Conservation (phyloP, 2,888 invertebrate genomes). For the Ametastegia equiseti region DNA sequence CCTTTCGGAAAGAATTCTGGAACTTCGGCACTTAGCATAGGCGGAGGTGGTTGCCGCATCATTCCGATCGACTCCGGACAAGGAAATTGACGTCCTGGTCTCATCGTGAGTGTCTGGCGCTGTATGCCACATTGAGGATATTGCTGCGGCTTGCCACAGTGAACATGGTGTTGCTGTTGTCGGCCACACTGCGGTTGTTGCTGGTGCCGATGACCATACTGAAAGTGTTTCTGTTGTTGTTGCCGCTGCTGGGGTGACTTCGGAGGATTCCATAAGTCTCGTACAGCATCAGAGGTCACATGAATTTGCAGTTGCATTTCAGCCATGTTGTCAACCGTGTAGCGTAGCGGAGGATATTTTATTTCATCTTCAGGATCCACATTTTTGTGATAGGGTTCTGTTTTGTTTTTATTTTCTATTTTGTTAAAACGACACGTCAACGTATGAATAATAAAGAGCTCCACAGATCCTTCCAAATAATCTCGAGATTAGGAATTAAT, state of each 20-base stretch:
- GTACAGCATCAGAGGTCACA: slow-evolving; percentile 61
- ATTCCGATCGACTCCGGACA: slow-evolving; percentile 34
- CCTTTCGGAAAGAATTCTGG: slow-evolving; percentile 72
- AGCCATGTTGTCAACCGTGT: slow-evolving; percentile 62
- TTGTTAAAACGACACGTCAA: neutral
- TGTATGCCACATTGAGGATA: slow-evolving; percentile 41
- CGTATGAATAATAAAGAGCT: neutral
- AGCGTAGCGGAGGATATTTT: slow-evolving; percentile 50
- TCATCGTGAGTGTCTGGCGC: slow-evolving; percentile 52
- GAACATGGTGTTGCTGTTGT: slow-evolving; percentile 37
- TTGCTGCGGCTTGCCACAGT: slow-evolving; percentile 15
- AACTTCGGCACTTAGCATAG: slow-evolving; percentile 65
- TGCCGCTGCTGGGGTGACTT: slow-evolving; percentile 26
- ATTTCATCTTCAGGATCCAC: slow-evolving; percentile 36
- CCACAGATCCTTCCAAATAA: neutral
- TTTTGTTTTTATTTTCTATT: neutral
- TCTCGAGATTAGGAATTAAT: neutral
- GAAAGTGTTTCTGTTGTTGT: slow-evolving; percentile 15
- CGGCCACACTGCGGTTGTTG: slow-evolving; percentile 33
- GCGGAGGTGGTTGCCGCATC: slow-evolving; percentile 31
- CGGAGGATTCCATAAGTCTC: slow-evolving; percentile 62
- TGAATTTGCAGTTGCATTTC: slow-evolving; percentile 66
- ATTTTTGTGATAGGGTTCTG: slow-evolving; percentile 40
- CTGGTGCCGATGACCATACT: slow-evolving; percentile 27
- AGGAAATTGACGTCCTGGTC: neutral